phyloP scores from a whole-genome alignment of 2,113 vertebrate genomes.

The Collichthys lucidus region DNA sequence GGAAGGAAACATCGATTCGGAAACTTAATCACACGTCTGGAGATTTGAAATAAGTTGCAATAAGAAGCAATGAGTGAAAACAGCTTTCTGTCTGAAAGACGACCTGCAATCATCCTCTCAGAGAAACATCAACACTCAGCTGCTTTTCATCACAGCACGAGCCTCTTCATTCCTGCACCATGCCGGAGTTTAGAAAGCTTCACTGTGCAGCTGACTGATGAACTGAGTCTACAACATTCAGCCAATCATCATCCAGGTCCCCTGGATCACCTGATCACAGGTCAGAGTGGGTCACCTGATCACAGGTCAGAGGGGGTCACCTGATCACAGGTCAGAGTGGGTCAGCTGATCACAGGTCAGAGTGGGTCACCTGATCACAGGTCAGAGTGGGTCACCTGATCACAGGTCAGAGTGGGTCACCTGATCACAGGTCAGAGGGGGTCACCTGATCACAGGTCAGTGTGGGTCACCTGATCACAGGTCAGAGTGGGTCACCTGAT shows the following conservation, averaged over 20 bases:
- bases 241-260: background rate
- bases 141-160: background rate
- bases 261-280: too few relatives aligned
- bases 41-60: slow-evolving; percentile 32
- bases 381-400: too few relatives aligned
- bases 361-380: too few relatives aligned
- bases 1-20: background rate
- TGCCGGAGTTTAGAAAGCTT: background rate
- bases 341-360: too few relatives aligned
- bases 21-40: slow-evolving; percentile 28
- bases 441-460: too few relatives aligned
- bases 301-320: too few relatives aligned
- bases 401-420: too few relatives aligned
- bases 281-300: too few relatives aligned
- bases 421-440: too few relatives aligned
- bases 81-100: background rate
- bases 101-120: slow-evolving; percentile 33
- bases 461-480: too few relatives aligned
- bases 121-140: slow-evolving; percentile 6
- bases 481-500: too few relatives aligned
- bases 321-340: too few relatives aligned
- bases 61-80: background rate
- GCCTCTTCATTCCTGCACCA: background rate
- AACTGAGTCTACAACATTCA: background rate
- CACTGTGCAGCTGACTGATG: background rate